Percentiles rank a stretch among this genome's conserved stretches.
Evolutionary conservation across 2,797 vertebrate genomes (phyloP).

Genomic region (Galaxias olidus): DNA sequence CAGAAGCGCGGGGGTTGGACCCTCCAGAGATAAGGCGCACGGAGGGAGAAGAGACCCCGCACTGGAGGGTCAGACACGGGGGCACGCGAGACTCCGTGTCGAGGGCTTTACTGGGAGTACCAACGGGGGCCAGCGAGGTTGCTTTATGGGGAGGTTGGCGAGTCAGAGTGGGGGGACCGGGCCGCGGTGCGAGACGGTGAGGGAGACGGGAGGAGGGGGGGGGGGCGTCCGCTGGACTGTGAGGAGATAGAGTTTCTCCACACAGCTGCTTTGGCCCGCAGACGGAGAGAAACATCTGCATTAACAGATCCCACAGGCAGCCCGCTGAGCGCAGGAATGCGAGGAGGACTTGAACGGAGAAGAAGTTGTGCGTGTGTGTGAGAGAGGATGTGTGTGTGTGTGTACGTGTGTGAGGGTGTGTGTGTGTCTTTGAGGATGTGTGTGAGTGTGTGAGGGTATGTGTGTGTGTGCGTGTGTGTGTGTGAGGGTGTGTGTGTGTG

Average conservation of each 20-base stretch:
- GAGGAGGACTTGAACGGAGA: slow-evolving; percentile 46
- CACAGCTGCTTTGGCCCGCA: slow-evolving; percentile 88
- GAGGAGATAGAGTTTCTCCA: slow-evolving; percentile 86
- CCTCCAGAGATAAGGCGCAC: slow-evolving; percentile 50
- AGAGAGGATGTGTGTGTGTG: neutral
- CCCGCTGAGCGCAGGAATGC: slow-evolving; percentile 88
- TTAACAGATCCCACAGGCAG: slow-evolving; percentile 89
- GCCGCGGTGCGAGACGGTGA: neutral
- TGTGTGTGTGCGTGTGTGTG: neutral
- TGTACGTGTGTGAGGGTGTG: slow-evolving; percentile 3
- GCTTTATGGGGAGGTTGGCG: neutral
- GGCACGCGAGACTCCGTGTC: slow-evolving; percentile 57
- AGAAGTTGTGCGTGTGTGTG: no score
- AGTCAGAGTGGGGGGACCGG: neutral
- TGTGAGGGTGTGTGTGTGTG: neutral
- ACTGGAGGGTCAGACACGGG: slow-evolving; percentile 51
- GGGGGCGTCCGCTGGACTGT: slow-evolving; percentile 70
- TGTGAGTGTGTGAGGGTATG: neutral
- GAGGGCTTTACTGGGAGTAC: neutral
- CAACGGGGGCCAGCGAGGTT: neutral
- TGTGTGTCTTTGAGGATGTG: neutral
- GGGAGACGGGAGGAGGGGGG: slow-evolving; percentile 13
- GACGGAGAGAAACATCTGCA: slow-evolving; percentile 92
- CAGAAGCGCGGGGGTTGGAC: slow-evolving; percentile 62
- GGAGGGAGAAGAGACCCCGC: neutral